Base-by-base conservation (phyloP, 2,113 vertebrate species). In the Muscicapa adusta region DNA sequence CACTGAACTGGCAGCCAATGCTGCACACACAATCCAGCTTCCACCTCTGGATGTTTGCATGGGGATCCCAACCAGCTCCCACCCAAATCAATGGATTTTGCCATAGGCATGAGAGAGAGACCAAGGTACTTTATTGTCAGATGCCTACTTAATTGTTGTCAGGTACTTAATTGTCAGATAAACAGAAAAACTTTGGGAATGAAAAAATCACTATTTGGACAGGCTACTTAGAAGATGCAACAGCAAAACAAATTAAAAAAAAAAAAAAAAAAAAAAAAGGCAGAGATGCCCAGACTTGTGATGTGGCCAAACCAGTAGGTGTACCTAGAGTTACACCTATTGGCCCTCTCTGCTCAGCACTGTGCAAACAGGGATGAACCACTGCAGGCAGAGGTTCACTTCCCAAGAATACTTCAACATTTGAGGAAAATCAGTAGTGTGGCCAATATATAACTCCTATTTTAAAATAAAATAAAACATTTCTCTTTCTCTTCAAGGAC, bases 271-370 rank as follows among this genome's bases (percentile, higher is more conserved):
- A 17, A 9, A 18, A 62, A 48, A 19, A 31, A 57, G 10, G 24
- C 3, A 47, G 82, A 50, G 81, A 58, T 87, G 91, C 66, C 54
- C 54, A 40, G 93, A 72, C 71, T 45, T 70, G 93, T 48, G 87
- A 54, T 85, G 67, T 74, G 78, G 75, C 88, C 85, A 47, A 45
- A 96, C 51, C 85, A 71, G 88, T 38, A 76, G 71, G 43, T 80
- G 71, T 76, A 80, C 67, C 78, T 53, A 1, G 75, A 92, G 63
- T 68, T 47, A 82, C 78, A 65, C 47, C 51, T 68, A 23, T 20
- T 0, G 0, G 61, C 57, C 18, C 34, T 42, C 16, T 0, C 19
- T 14, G 43, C 78, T 58, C 0, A 18, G 38, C 50, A 62, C 33
- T 3, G 42, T 53, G 82, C 57, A 63, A 54, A 43, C 58, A 56